Conservation (phyloP, 2,113 vertebrate genomes). For the Clarias batrachus region DNA sequence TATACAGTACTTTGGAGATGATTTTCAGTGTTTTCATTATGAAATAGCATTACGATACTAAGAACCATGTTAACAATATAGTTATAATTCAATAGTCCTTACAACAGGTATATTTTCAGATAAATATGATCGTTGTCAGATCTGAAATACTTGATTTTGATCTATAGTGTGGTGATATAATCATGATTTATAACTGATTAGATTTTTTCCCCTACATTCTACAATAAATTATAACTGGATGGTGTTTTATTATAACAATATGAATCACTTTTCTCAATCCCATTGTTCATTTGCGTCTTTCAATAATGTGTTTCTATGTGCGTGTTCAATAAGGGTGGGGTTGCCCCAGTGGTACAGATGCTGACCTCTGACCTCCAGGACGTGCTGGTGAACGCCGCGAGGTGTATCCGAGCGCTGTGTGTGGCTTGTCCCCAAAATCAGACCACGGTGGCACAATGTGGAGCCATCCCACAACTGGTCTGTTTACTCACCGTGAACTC, state of each 20-base stretch:
- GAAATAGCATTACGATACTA: background rate
- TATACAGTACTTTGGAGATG: background rate
- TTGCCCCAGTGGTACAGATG: slow-evolving; percentile 66
- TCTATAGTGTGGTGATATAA: background rate
- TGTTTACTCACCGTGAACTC: slow-evolving; percentile 68
- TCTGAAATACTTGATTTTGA: background rate
- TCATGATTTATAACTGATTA: too few relatives aligned
- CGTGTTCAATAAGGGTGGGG: slow-evolving; percentile 64
- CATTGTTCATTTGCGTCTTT: background rate
- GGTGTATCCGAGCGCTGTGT: slow-evolving; percentile 71
- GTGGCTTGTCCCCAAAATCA: slow-evolving; percentile 65
- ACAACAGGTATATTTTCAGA: background rate
- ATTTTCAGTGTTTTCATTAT: background rate
- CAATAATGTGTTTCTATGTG: background rate
- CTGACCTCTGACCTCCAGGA: slow-evolving; percentile 64
- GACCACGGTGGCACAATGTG: slow-evolving; percentile 57
- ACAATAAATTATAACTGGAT: too few relatives aligned
- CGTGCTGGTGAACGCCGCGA: slow-evolving; percentile 72
- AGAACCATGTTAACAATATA: background rate
- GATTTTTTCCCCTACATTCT: too few relatives aligned
- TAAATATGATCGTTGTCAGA: background rate
- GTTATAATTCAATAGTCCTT: background rate
- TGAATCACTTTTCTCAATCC: too few relatives aligned
- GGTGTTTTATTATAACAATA: too few relatives aligned
- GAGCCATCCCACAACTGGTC: slow-evolving; percentile 69